Conservation (phyloP, 1,140 invertebrate species). For the Heterodera carotae region DNA sequence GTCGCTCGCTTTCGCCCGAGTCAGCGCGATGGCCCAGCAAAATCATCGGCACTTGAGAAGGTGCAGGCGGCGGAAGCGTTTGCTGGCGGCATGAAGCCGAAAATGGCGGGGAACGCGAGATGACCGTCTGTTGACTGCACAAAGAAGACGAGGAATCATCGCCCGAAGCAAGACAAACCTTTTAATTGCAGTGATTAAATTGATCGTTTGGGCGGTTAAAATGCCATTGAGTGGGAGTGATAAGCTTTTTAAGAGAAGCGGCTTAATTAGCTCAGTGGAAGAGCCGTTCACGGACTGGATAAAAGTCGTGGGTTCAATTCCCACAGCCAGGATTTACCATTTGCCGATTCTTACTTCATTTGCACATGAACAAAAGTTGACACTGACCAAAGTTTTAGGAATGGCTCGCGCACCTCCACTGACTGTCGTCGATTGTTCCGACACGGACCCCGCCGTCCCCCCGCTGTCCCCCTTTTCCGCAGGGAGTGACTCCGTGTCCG, state of each 20-base stretch:
- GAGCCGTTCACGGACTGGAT: no score
- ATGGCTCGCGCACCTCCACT: neutral
- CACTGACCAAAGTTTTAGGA: slow-evolving; percentile 16
- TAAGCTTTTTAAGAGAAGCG: no score
- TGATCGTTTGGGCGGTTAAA: no score
- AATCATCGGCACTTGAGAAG: slow-evolving; percentile 19
- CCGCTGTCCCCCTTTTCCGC: neutral
- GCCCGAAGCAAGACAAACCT: slow-evolving; percentile 18
- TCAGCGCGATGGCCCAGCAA: slow-evolving; percentile 20
- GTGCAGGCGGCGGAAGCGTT: neutral
- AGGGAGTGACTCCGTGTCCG: slow-evolving; percentile 45
- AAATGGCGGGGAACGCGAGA: slow-evolving; percentile 32
- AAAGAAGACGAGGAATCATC: slow-evolving; percentile 55
- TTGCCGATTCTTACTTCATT: no score
- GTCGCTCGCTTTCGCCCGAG: slow-evolving; percentile 32
- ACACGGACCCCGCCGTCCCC: neutral
- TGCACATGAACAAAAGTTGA: neutral
- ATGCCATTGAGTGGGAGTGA: no score
- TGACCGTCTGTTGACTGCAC: slow-evolving; percentile 61
- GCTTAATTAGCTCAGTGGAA: no score
- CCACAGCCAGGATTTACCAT: no score
- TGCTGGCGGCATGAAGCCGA: neutral
- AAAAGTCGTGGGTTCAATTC: no score
- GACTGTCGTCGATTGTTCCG: neutral
- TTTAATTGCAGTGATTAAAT: no score